Conservation (phyloP, 2,797 vertebrate species). For the Xerus rutilus region DNA sequence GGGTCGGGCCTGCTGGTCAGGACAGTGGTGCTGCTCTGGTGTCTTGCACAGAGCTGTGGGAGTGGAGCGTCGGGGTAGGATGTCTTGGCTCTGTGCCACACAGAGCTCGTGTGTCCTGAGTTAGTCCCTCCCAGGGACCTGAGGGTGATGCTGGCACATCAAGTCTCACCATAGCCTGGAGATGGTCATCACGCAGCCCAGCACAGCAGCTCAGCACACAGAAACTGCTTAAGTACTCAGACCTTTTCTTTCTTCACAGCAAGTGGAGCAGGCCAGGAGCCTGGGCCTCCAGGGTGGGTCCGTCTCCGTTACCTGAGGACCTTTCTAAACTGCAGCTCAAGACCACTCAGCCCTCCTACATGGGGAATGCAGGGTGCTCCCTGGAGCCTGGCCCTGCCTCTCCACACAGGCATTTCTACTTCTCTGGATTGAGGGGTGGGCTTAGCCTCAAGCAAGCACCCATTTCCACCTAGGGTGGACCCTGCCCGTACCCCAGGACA, state of each 20-base stretch:
- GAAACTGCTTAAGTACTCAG: neutral
- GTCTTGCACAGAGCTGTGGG: neutral
- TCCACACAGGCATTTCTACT: no score
- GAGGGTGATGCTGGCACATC: fast-evolving
- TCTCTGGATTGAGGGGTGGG: no score
- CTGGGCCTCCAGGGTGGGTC: neutral
- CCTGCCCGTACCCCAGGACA: neutral
- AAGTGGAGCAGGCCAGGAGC: neutral
- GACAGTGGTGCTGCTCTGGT: no score
- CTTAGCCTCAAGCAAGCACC: no score
- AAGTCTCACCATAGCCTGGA: neutral
- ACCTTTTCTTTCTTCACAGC: neutral
- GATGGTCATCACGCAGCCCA: neutral
- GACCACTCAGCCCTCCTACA: neutral
- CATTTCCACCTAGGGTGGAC: neutral
- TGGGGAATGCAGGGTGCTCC: no score
- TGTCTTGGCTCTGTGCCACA: neutral
- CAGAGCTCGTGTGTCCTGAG: no score
- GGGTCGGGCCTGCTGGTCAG: neutral
- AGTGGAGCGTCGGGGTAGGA: neutral
- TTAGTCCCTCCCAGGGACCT: neutral
- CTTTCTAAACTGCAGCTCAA: neutral
- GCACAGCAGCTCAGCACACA: neutral
- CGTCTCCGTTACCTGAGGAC: fast-evolving
- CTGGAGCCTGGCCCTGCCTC: no score